phyloP scores from a whole-genome alignment of 2,797 vertebrate genomes.

The Tamandua tetradactyla region DNA sequence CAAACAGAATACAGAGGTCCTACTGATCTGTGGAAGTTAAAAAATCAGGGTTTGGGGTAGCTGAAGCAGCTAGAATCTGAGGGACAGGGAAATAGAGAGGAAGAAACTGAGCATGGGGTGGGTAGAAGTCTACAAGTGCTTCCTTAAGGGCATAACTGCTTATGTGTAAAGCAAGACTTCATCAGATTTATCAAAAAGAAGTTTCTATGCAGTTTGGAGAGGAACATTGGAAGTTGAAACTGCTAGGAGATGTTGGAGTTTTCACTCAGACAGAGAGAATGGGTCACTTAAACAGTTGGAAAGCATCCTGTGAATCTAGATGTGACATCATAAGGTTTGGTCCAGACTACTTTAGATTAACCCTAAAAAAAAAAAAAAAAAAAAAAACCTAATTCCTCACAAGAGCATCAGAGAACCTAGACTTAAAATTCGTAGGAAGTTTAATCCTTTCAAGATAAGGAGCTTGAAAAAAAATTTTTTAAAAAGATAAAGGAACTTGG shows the following conservation, averaged over 20 bases:
- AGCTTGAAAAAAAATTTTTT: too few relatives aligned
- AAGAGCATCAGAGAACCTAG: background rate
- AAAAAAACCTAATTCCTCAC: background rate
- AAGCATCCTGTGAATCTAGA: background rate
- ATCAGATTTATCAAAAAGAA: background rate
- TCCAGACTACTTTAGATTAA: background rate
- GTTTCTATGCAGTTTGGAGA: background rate
- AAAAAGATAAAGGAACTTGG: too few relatives aligned
- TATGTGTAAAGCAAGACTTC: background rate
- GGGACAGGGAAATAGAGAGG: background rate
- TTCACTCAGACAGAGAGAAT: background rate
- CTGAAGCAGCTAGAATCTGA: background rate
- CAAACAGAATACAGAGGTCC: background rate
- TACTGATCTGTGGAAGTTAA: background rate
- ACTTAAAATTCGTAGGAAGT: slow-evolving; percentile 8
- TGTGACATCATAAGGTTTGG: background rate
- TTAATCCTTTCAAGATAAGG: background rate
- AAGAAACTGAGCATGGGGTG: background rate
- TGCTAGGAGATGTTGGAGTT: background rate
- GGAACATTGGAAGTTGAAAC: background rate
- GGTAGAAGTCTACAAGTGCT: background rate
- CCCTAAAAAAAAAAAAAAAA: background rate
- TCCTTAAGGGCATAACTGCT: background rate
- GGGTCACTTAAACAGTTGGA: background rate
- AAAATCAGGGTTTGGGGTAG: background rate